These are phyloP conservation scores for Spatula clypeata DNA, from an alignment of 2,797 vertebrate species.

Conservation along the genomic window DNA sequence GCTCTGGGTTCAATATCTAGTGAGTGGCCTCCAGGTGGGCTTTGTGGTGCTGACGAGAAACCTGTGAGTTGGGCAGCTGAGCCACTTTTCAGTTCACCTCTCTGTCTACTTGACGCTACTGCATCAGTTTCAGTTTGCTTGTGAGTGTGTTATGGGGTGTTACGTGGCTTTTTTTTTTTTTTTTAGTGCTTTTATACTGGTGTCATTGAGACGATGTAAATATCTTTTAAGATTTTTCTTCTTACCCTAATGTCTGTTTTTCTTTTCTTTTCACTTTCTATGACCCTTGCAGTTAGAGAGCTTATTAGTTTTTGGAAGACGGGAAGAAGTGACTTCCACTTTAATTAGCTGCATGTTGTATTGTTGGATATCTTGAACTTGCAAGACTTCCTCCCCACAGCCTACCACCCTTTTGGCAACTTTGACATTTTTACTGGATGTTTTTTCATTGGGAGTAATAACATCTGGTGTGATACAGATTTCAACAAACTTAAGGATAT, in stretches of 20 bases:
- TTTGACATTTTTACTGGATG: neutral
- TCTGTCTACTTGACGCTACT: neutral
- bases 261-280: neutral
- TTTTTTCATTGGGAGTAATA: neutral
- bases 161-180: neutral
- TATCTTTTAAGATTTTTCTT: neutral
- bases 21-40: neutral
- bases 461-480: neutral
- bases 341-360: neutral
- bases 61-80: rapidly evolving
- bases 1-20: rapidly evolving
- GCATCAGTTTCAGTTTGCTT: neutral
- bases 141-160: neutral
- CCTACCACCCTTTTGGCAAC: neutral
- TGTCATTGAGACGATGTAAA: neutral
- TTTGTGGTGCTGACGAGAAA: neutral
- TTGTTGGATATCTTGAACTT: neutral
- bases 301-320: neutral
- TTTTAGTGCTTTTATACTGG: neutral
- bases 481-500: neutral
- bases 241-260: neutral
- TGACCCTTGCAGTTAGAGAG: neutral
- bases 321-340: neutral
- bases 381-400: neutral
- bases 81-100: neutral